phyloP scores from a whole-genome alignment of 2,797 vertebrate genomes.

The Dallia pectoralis region DNA sequence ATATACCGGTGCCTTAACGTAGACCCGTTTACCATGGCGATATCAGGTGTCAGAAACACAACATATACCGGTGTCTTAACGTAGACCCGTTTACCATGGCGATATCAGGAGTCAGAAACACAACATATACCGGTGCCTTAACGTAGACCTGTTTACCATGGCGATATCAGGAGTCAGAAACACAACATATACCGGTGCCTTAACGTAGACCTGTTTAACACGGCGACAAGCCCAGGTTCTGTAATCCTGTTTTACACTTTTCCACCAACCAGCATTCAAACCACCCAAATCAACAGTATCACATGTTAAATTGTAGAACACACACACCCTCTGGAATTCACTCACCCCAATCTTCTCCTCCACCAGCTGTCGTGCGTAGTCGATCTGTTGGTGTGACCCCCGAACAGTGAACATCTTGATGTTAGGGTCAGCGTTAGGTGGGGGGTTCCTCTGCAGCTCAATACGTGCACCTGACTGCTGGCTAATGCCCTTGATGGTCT shows the following conservation, averaged over 20 bases:
- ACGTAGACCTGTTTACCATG: no score
- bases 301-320: not conserved
- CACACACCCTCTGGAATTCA: not conserved
- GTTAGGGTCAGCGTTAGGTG: slow-evolving; percentile 95
- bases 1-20: not conserved
- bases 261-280: no score
- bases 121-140: not conserved
- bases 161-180: not conserved
- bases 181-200: not conserved
- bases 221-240: not conserved
- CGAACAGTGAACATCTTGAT: slow-evolving; percentile 98
- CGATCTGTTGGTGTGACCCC: slow-evolving; percentile 96
- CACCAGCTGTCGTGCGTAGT: slow-evolving; percentile 96
- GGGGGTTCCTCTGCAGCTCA: slow-evolving; percentile 96
- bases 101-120: not conserved
- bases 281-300: no score
- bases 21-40: no score
- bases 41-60: not conserved
- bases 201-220: no score
- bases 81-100: no score
- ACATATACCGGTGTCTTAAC: not conserved
- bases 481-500: slow-evolving; percentile 99
- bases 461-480: slow-evolving; percentile 97
- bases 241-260: no score
- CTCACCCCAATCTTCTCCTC: slow-evolving; percentile 98